Conservation (phyloP, 2,888 invertebrate genomes). For the Drosophila putrida region DNA sequence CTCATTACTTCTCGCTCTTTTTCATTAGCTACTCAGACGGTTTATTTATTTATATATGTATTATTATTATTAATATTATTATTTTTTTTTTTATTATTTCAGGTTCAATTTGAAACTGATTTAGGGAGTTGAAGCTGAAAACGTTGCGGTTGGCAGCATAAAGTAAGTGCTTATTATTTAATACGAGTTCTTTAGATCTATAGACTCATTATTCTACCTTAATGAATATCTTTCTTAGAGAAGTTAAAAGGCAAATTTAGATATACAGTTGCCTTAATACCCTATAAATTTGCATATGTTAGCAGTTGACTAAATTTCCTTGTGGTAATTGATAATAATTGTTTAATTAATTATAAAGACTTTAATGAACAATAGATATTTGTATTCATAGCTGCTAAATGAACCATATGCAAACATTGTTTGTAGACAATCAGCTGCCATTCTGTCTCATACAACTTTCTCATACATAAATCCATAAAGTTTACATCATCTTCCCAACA, state of each 20-base stretch:
- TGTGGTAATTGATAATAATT: background rate
- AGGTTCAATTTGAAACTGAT: conserved; percentile 21
- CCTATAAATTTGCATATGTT: background rate
- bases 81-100: conserved; percentile 19
- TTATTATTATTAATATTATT: background rate
- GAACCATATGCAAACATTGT: conserved; percentile 2
- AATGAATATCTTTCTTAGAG: background rate
- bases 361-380: background rate
- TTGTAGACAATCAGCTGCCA: background rate
- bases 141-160: background rate
- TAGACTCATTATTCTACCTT: background rate
- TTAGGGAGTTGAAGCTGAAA: conserved; percentile 17
- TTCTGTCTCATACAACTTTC: background rate
- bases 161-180: conserved; percentile 10
- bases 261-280: background rate
- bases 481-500: conserved; percentile 26
- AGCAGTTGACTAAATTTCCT: background rate
- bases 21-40: conserved; percentile 14
- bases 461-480: conserved; percentile 25
- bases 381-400: background rate
- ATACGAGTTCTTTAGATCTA: background rate
- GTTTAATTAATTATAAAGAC: background rate
- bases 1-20: conserved; percentile 6
- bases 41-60: conserved; percentile 1
- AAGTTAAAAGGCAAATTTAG: background rate